Percentiles rank a stretch among this genome's conserved stretches.
Evolutionary conservation across 2,888 invertebrate species (phyloP).

Genomic region (Helicoverpa assulta): DNA sequence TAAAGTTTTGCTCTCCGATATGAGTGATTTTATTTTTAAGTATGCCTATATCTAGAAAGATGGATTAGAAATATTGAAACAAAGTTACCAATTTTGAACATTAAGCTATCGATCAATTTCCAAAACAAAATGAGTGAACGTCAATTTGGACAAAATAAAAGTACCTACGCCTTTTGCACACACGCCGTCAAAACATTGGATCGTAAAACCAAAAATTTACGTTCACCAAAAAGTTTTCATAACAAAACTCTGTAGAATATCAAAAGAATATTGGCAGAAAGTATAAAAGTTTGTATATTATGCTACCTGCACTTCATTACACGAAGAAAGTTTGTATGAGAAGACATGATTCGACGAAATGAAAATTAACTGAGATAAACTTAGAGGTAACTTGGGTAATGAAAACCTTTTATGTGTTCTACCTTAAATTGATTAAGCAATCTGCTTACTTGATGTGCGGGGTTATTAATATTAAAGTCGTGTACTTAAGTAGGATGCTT

Average conservation of each 20-base stretch:
- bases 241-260: conserved; percentile 54
- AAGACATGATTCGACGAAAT: conserved; percentile 65
- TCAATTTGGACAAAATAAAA: not conserved
- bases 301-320: conserved; percentile 74
- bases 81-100: not conserved
- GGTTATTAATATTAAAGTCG: conserved; percentile 11
- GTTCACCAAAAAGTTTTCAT: conserved; percentile 17
- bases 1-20: no score
- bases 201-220: conserved; percentile 14
- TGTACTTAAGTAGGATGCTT: conserved; percentile 4
- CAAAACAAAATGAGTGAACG: not conserved
- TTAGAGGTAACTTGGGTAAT: conserved; percentile 63
- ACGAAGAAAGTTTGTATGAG: conserved; percentile 67
- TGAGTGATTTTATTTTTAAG: no score
- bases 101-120: not conserved
- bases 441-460: not conserved
- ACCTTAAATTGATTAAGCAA: conserved; percentile 43
- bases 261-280: conserved; percentile 68
- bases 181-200: not conserved
- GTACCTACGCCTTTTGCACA: not conserved
- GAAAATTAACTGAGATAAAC: conserved; percentile 68
- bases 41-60: no score
- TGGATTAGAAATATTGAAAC: no score
- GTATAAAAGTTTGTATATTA: conserved; percentile 60
- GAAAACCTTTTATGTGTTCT: conserved; percentile 53